Percentiles rank a stretch among this genome's conserved stretches.
phyloP scores from a whole-genome alignment of 2,888 invertebrate species.

The Digitonthophagus gazella region DNA sequence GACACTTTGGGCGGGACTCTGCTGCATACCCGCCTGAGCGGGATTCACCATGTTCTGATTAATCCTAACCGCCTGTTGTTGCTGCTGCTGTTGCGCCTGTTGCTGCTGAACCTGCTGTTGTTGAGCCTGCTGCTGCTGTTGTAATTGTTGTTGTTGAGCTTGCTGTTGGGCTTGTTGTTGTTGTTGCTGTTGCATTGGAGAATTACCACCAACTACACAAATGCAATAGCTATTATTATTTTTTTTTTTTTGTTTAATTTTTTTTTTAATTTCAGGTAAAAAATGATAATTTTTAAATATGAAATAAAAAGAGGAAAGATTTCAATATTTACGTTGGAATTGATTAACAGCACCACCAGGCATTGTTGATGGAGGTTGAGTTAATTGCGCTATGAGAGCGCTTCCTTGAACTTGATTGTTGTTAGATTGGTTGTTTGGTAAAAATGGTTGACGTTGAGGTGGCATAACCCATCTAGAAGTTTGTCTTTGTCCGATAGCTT shows the following conservation, averaged over 20 bases:
- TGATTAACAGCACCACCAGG: constrained; percentile 51
- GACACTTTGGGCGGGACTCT: constrained; percentile 40
- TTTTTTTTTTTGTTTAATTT: background rate
- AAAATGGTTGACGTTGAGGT: constrained; percentile 49
- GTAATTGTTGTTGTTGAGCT: constrained; percentile 45
- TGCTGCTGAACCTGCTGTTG: constrained; percentile 46
- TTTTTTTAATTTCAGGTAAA: too few species aligned
- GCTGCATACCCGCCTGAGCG: constrained; percentile 38
- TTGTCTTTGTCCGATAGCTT: constrained; percentile 50
- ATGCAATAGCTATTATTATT: constrained; percentile 22
- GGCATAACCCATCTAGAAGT: constrained; percentile 61
- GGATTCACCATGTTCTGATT: constrained; percentile 46
- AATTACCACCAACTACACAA: constrained; percentile 36
- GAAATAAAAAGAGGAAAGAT: too few species aligned
- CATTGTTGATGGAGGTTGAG: constrained; percentile 57
- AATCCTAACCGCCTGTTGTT: constrained; percentile 43
- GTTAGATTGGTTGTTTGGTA: constrained; percentile 44
- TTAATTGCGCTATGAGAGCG: constrained; percentile 59
- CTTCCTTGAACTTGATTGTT: constrained; percentile 51
- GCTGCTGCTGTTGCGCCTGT: constrained; percentile 46
- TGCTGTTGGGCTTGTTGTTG: constrained; percentile 44
- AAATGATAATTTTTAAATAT: too few species aligned
- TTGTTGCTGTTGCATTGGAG: constrained; percentile 44
- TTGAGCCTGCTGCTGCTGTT: constrained; percentile 43
- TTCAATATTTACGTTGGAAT: constrained; percentile 47